Conservation (phyloP, 2,797 vertebrate species). For the Gymnothorax javanicus region DNA sequence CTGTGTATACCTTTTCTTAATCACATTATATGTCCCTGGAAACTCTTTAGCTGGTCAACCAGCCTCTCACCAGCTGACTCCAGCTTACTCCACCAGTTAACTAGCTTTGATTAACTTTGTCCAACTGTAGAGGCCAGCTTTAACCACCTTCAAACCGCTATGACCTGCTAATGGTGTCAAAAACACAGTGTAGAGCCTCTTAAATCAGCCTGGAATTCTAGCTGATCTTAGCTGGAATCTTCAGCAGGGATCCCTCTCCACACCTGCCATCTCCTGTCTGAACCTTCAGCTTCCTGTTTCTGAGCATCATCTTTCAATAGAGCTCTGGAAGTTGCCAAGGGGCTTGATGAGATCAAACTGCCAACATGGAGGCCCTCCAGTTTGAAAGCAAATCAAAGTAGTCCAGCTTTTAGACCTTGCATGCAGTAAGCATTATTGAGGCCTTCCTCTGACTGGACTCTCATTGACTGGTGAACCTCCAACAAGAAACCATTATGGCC, state of each 20-base stretch:
- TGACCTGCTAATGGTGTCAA: too few species aligned
- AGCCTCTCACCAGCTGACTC: too few species aligned
- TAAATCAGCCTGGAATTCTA: too few species aligned
- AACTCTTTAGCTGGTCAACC: too few species aligned
- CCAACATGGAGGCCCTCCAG: neutral
- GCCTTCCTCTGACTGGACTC: neutral
- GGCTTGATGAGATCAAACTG: neutral
- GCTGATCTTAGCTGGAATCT: too few species aligned
- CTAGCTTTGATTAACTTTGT: too few species aligned
- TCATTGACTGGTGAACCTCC: neutral
- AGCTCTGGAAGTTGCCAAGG: neutral
- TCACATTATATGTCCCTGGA: too few species aligned
- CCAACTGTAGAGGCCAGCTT: too few species aligned
- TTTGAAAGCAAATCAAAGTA: neutral
- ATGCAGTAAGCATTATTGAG: neutral
- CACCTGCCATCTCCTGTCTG: neutral
- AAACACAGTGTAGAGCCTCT: too few species aligned
- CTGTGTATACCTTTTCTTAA: neutral
- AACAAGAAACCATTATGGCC: neutral
- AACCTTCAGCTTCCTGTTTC: neutral
- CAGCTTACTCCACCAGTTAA: too few species aligned
- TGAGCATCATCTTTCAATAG: neutral
- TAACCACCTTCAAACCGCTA: too few species aligned
- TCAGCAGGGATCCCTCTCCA: too few species aligned
- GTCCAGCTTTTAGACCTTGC: neutral